Conservation (phyloP, 2,888 invertebrate genomes). For the Euproctis similis region DNA sequence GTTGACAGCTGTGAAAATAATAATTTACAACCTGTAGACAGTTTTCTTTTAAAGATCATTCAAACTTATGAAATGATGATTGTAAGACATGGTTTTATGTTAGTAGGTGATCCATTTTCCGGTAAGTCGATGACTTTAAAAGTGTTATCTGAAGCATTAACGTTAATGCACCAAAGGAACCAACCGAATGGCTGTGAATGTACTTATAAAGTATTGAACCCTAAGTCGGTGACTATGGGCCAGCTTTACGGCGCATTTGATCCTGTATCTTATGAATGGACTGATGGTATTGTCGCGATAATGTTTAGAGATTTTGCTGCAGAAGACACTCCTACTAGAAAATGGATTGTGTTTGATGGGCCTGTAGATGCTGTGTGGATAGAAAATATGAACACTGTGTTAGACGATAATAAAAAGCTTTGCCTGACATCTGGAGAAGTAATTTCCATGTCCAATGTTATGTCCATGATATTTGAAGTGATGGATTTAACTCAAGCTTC, state of each 20-base stretch:
- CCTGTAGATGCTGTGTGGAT: slow-evolving; percentile 94
- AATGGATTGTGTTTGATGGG: slow-evolving; percentile 96
- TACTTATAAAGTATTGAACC: slow-evolving; percentile 88
- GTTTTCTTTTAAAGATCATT: slow-evolving; percentile 88
- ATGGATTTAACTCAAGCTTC: slow-evolving; percentile 90
- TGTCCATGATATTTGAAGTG: slow-evolving; percentile 93
- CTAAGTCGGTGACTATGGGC: slow-evolving; percentile 94
- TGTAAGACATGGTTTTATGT: slow-evolving; percentile 93
- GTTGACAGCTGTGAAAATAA: slow-evolving; percentile 75
- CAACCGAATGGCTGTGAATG: slow-evolving; percentile 77
- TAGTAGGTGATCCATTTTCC: slow-evolving; percentile 88
- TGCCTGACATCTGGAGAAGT: slow-evolving; percentile 92
- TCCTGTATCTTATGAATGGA: slow-evolving; percentile 93
- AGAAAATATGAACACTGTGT: slow-evolving; percentile 91
- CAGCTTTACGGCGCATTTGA: slow-evolving; percentile 95
- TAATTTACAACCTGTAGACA: slow-evolving; percentile 84
- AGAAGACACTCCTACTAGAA: slow-evolving; percentile 83
- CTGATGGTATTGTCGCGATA: slow-evolving; percentile 88
- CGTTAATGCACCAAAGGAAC: slow-evolving; percentile 79
- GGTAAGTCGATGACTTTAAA: slow-evolving; percentile 89
- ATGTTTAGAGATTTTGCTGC: slow-evolving; percentile 86
- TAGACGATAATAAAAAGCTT: slow-evolving; percentile 91
- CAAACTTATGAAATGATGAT: slow-evolving; percentile 97
- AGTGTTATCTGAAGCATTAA: slow-evolving; percentile 84
- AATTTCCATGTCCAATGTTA: slow-evolving; percentile 85